phyloP scores from a whole-genome alignment of 2,888 invertebrate species.

The Myathropa florea region DNA sequence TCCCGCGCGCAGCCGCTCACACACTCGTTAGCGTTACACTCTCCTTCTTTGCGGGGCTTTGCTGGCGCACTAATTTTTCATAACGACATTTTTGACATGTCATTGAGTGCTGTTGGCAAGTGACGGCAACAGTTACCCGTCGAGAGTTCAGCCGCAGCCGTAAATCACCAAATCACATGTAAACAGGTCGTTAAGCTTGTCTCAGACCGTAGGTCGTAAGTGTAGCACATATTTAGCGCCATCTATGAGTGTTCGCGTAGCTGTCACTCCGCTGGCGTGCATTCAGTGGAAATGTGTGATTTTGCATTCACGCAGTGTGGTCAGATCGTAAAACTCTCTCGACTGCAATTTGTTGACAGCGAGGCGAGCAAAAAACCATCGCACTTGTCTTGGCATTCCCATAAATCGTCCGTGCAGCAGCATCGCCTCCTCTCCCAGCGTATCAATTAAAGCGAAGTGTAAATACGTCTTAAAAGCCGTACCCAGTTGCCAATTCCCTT shows the following conservation, averaged over 20 bases:
- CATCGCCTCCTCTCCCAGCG: neutral
- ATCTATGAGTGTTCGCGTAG: neutral
- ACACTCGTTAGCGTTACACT: neutral
- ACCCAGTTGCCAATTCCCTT: slow-evolving; percentile 31
- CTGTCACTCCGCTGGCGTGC: neutral
- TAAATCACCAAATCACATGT: slow-evolving; percentile 15
- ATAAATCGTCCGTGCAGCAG: neutral
- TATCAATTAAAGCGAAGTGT: slow-evolving; percentile 13
- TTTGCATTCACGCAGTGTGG: neutral
- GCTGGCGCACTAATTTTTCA: slow-evolving; percentile 44
- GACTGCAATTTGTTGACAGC: neutral
- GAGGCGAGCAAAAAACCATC: neutral
- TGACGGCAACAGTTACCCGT: slow-evolving; percentile 24
- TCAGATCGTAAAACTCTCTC: neutral
- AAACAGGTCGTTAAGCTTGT: neutral
- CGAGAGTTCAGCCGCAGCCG: neutral
- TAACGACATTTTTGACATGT: slow-evolving; percentile 56
- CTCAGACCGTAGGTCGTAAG: neutral
- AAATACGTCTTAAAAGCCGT: slow-evolving; percentile 27
- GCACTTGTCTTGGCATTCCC: neutral
- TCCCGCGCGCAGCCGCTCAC: slow-evolving; percentile 2
- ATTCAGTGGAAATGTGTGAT: neutral
- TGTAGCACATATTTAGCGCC: neutral
- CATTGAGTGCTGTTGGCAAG: slow-evolving; percentile 32
- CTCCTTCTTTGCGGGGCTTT: neutral